Evolutionary conservation across 2,113 vertebrate species (phyloP), one percentile per base, ranked within the genome.

Genomic region (Panthera uncia): DNA sequence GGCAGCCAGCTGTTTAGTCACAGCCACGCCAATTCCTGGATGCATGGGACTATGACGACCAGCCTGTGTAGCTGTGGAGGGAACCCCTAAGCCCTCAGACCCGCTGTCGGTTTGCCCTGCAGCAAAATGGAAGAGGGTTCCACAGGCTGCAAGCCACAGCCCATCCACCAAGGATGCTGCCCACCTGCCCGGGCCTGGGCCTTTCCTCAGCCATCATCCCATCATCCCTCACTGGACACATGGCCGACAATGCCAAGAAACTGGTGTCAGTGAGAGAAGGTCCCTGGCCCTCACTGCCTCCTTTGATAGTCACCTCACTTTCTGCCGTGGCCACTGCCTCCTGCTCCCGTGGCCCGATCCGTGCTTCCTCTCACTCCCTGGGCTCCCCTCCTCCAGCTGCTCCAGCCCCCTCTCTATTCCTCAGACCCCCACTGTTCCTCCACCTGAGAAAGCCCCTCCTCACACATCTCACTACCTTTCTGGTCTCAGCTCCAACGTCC

Each of bases 11-110:
- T 36, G 36, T 65, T 29, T 55, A 31, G 10, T 69, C 63, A 61
- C 9, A 68, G 68, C 25, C 3, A 16, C 0, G 10, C 36, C 69
- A 25, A 6, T 7, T 23, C 27, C 55, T 63, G 19, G 27, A 21
- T 23, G 31, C 0, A 14, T 18, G 10, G 38, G 79, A 36, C 3
- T 36, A 33, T 33, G 73, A 19, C 1, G 2, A 15, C 23, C 38
- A 61, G 61, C 38, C 11, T 0, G 0, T 29, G 29, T 4, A 16
- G 31, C 21, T 16, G 0, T 29, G n/a, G 13, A 55, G 11, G 41
- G 16, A 36, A 23, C 3, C 14, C 38, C 23, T 1, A 13, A 65
- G 18, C 3, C 7, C 52, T 66, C 29, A 82, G 55, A 5, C n/a
- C 52, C 4, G 7, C 63, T 63, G 38, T 5, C 85, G 23, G 3